These are phyloP conservation scores for Acrossocheilus wenchowensis DNA, from an alignment of 2,797 vertebrate species.

Conservation along the genomic window DNA sequence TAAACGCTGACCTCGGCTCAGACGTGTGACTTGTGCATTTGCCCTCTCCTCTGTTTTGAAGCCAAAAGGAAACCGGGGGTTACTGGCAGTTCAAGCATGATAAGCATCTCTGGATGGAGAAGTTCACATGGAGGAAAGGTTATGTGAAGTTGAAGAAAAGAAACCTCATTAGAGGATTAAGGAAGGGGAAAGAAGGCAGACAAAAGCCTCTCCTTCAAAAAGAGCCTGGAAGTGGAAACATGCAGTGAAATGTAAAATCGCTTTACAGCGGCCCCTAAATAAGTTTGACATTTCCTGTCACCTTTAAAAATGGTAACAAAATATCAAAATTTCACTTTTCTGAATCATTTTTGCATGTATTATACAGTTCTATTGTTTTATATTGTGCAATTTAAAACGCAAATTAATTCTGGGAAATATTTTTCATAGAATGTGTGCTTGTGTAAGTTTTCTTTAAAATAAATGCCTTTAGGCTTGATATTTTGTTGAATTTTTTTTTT, in stretches of 20 bases:
- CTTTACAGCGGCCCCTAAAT: not conserved
- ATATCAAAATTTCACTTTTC: not conserved
- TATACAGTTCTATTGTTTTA: not conserved
- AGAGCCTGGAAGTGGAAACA: not conserved
- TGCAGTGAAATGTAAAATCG: not conserved
- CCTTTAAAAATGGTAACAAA: not conserved
- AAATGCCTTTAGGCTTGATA: not conserved
- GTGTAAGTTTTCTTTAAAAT: not conserved
- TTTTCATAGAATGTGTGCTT: not conserved
- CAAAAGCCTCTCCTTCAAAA: slow-evolving; percentile 64
- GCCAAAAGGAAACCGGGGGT: slow-evolving; percentile 78
- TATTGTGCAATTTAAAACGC: not conserved
- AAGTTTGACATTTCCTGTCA: not conserved
- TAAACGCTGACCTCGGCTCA: slow-evolving; percentile 77
- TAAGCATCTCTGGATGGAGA: slow-evolving; percentile 82
- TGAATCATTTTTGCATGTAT: not conserved
- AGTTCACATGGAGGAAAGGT: slow-evolving; percentile 81
- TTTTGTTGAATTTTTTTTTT: too few relatives aligned
- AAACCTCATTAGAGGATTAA: slow-evolving; percentile 78
- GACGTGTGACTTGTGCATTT: slow-evolving; percentile 73
- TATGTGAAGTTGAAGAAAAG: slow-evolving; percentile 80
- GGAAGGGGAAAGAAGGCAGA: slow-evolving; percentile 71
- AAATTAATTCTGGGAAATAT: not conserved
- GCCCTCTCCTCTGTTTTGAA: slow-evolving; percentile 68
- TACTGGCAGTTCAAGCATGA: slow-evolving; percentile 78